These are phyloP conservation scores for Caenorhabditis drosophilae DNA, from an alignment of 2,888 invertebrate species.

Conservation along the genomic window DNA sequence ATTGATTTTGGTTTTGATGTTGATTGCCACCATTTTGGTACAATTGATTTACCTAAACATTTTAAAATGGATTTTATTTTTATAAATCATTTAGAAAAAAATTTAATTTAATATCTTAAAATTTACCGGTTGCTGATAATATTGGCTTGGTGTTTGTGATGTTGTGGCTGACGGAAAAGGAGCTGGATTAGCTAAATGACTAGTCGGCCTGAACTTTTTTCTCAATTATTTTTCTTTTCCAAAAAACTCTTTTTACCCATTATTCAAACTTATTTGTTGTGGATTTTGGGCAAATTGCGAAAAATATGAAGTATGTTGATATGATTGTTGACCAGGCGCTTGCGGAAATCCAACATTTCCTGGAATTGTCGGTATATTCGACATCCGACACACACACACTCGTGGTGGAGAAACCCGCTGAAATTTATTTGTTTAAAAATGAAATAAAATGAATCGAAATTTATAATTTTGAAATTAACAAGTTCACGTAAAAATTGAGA, in stretches of 20 bases:
- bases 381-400: slow-evolving; percentile 39
- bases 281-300: slow-evolving; percentile 26
- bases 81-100: too few relatives aligned
- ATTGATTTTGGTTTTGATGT: too few relatives aligned
- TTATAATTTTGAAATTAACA: slow-evolving; percentile 2
- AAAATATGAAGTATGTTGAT: slow-evolving; percentile 40
- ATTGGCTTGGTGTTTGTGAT: slow-evolving; percentile 1
- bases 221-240: too few relatives aligned
- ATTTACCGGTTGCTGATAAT: too few relatives aligned
- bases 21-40: too few relatives aligned
- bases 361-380: slow-evolving; percentile 26
- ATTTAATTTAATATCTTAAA: too few relatives aligned
- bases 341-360: slow-evolving; percentile 48
- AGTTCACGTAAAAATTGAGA: not conserved
- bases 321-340: slow-evolving; percentile 36
- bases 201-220: too few relatives aligned
- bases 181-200: not conserved
- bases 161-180: not conserved
- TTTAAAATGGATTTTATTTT: too few relatives aligned
- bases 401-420: slow-evolving; percentile 29
- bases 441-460: slow-evolving; percentile 1
- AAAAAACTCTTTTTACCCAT: slow-evolving; percentile 11
- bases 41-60: too few relatives aligned
- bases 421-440: slow-evolving; percentile 4
- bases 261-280: slow-evolving; percentile 3